phyloP scores from a whole-genome alignment of 1,140 invertebrate genomes.

The Drosophila leontia region DNA sequence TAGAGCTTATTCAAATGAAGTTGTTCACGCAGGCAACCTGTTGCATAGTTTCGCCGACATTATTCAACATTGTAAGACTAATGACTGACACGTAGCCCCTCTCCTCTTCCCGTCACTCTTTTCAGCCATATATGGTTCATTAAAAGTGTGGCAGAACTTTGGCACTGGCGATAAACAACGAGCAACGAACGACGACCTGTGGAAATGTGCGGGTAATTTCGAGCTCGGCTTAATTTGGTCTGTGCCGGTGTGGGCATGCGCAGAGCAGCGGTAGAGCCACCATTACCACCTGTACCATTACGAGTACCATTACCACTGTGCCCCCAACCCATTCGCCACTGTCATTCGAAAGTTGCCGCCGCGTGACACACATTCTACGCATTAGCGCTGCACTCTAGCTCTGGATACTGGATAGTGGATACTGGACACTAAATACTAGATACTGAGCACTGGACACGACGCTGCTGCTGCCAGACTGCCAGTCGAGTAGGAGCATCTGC shows the following conservation, averaged over 20 bases:
- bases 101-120: slow-evolving; percentile 12
- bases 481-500: slow-evolving; percentile 43
- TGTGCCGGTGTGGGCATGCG: slow-evolving; percentile 57
- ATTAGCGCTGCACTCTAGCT: slow-evolving; percentile 50
- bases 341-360: slow-evolving; percentile 81
- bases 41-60: slow-evolving; percentile 34
- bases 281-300: slow-evolving; percentile 17
- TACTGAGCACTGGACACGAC: slow-evolving; percentile 5
- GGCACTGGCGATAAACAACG: slow-evolving; percentile 32
- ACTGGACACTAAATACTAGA: slow-evolving; percentile 29
- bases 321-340: slow-evolving; percentile 39
- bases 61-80: slow-evolving; percentile 41
- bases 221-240: slow-evolving; percentile 57
- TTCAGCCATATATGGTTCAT: slow-evolving; percentile 61
- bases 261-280: slow-evolving; percentile 16
- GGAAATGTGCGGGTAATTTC: slow-evolving; percentile 74
- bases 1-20: slow-evolving; percentile 40
- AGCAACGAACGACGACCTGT: slow-evolving; percentile 51
- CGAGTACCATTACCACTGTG: slow-evolving; percentile 17
- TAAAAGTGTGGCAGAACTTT: slow-evolving; percentile 79
- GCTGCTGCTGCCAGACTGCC: slow-evolving; percentile 8
- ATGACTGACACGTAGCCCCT: slow-evolving; percentile 42
- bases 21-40: slow-evolving; percentile 32
- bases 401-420: slow-evolving; percentile 14
- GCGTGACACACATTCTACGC: slow-evolving; percentile 80